Base-by-base conservation (phyloP, 2,113 vertebrate species). In the Brachyhypopomus occidentalis region DNA sequence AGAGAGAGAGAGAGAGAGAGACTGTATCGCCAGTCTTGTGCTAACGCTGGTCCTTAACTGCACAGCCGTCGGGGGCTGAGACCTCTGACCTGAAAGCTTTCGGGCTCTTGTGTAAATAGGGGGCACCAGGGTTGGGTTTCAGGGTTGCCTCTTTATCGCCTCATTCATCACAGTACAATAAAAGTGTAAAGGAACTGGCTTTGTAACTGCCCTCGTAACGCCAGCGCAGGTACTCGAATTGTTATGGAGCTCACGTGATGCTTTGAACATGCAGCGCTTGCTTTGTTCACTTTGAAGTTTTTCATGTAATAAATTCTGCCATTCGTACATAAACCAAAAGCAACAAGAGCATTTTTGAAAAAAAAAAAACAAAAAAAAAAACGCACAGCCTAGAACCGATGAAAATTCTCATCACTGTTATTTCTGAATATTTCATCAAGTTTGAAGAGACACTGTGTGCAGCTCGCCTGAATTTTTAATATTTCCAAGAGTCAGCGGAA, bases 141-240 rank as follows among this genome's bases (percentile, higher is more conserved):
- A 89, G 85, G 66, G 83, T 19, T 77, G 87, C 86, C 83, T 82
- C 83, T 71, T 86, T 90, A 88, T 89, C 91, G 88, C 91, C 89
- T 92, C 88, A 91, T 93, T 92, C 87, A 93, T 93, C 90, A 92
- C 82, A 79, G 82, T 81, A 84, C 91, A 90, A 89, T 90, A 90
- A 88, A 89, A 93, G 86, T 81, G 81, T 89, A 73, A 88, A 87
- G 85, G 72, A 82, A 86, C 56, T 4, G n/a, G 77, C 55, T 71
- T 72, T 71, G 66, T 70, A 85, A 75, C 82, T 79, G 82, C 77
- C 52, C 48, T 56, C 45, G 55, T 75, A 75, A 80, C 84, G 67
- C 67, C 22, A 70, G 75, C 67, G 75, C 79, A 75, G 30, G 72
- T 67, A 58, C 56, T 48, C 27, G 30, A 64, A 38, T 59, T 67